Evolutionary conservation across 1,140 invertebrate species (phyloP).

Genomic region (Lethocerus indicus): DNA sequence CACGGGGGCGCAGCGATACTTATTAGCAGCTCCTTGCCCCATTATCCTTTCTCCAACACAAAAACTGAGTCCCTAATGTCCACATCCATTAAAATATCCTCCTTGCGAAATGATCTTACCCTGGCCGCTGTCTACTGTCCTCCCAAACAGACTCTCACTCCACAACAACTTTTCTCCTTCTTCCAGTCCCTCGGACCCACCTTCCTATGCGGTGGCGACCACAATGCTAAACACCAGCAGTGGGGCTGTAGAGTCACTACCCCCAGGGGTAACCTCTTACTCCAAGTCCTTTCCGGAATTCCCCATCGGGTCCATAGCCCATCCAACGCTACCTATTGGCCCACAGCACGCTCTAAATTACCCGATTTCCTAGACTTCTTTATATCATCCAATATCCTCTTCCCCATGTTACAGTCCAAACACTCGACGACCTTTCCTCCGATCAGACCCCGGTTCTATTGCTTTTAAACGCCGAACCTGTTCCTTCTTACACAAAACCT

Average conservation of each 20-base stretch:
- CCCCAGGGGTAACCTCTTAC: conserved; percentile 20
- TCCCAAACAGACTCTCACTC: conserved; percentile 19
- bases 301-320: conserved; percentile 3
- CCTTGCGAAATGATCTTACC: conserved; percentile 14
- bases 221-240: conserved; percentile 25
- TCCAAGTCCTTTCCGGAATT: conserved; percentile 17
- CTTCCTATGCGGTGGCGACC: conserved; percentile 25
- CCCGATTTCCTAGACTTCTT: conserved; percentile 14
- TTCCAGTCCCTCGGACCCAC: conserved; percentile 20
- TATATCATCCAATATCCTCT: not conserved
- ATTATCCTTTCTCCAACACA: conserved; percentile 12
- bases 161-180: conserved; percentile 19
- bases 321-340: conserved; percentile 11
- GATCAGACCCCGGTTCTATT: conserved; percentile 7
- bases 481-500: not conserved
- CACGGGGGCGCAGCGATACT: conserved; percentile 19
- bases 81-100: conserved; percentile 18
- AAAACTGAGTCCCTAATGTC: conserved; percentile 17
- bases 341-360: conserved; percentile 3
- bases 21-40: conserved; percentile 14
- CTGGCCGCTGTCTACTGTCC: conserved; percentile 23
- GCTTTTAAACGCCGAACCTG: not conserved
- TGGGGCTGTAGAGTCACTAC: conserved; percentile 24
- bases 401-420: not conserved
- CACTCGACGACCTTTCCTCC: conserved; percentile 9